Conservation (phyloP, 2,888 invertebrate genomes). For the Deilephila elpenor region DNA sequence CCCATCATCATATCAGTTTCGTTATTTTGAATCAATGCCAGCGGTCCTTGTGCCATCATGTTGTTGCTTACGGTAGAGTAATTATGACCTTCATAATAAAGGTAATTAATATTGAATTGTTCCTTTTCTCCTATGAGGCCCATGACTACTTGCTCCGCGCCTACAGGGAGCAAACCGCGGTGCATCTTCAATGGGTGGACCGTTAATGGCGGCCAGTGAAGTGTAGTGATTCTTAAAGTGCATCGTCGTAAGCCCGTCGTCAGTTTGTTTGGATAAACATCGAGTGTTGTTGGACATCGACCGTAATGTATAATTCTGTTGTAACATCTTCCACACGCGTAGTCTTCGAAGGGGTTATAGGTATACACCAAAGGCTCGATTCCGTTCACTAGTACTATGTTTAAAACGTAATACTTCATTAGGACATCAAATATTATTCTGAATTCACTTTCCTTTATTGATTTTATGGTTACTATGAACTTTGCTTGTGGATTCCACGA, state of each 20-base stretch:
- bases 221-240: constrained; percentile 51
- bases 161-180: not conserved
- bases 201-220: constrained; percentile 52
- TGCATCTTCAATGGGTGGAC: constrained; percentile 6
- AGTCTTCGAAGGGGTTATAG: constrained; percentile 66
- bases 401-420: constrained; percentile 48
- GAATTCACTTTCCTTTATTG: constrained; percentile 41
- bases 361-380: constrained; percentile 55
- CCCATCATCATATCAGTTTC: constrained; percentile 47
- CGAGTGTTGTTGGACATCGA: constrained; percentile 45
- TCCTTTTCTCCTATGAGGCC: constrained; percentile 41
- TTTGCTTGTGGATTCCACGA: constrained; percentile 58
- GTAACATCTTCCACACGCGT: constrained; percentile 63
- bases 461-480: constrained; percentile 53
- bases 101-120: constrained; percentile 43
- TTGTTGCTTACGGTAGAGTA: constrained; percentile 2
- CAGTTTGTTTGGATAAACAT: constrained; percentile 55
- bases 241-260: constrained; percentile 58
- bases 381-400: constrained; percentile 56
- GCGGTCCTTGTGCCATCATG: constrained; percentile 37
- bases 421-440: constrained; percentile 54
- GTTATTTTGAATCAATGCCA: constrained; percentile 43
- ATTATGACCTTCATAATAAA: constrained; percentile 22
- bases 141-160: constrained; percentile 31
- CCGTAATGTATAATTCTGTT: constrained; percentile 54